Evolutionary conservation across 2,113 vertebrate genomes (phyloP).

Genomic region (Paracanthobrama guichenoti): DNA sequence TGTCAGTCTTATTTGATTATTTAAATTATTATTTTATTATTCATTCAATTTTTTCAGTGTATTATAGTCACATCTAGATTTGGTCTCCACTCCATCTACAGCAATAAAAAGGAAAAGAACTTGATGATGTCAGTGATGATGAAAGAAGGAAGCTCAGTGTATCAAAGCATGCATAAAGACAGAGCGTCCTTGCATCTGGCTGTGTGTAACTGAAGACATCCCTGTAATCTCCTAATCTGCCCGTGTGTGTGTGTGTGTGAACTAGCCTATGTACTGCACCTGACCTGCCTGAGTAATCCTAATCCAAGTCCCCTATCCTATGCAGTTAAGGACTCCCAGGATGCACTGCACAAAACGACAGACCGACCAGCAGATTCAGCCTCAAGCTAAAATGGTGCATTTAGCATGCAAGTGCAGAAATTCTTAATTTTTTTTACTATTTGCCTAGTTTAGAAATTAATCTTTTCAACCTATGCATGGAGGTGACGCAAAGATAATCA

Average conservation of each 20-base stretch:
- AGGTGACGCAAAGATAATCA: background rate
- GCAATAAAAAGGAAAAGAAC: background rate
- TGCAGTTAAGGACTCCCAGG: slow-evolving; percentile 40
- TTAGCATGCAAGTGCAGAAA: background rate
- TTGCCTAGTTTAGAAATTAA: background rate
- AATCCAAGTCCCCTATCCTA: slow-evolving; percentile 42
- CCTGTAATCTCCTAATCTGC: slow-evolving; percentile 74
- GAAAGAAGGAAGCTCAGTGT: slow-evolving; percentile 15
- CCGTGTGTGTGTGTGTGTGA: slow-evolving; percentile 33
- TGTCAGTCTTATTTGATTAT: too few species aligned
- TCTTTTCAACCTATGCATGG: background rate
- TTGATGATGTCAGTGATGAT: slow-evolving; percentile 16
- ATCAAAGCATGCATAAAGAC: slow-evolving; percentile 33
- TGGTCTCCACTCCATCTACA: background rate
- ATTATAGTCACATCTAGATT: background rate
- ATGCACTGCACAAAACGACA: slow-evolving; percentile 19
- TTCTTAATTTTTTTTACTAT: background rate
- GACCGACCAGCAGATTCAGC: background rate
- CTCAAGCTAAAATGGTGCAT: background rate
- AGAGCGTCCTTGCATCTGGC: slow-evolving; percentile 62
- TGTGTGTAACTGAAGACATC: slow-evolving; percentile 58
- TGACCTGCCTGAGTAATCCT: slow-evolving; percentile 53
- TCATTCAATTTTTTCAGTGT: background rate
- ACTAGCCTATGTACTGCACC: background rate
- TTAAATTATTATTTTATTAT: too few species aligned